phyloP scores from a whole-genome alignment of 2,113 vertebrate genomes.

The Silurus glanis region DNA sequence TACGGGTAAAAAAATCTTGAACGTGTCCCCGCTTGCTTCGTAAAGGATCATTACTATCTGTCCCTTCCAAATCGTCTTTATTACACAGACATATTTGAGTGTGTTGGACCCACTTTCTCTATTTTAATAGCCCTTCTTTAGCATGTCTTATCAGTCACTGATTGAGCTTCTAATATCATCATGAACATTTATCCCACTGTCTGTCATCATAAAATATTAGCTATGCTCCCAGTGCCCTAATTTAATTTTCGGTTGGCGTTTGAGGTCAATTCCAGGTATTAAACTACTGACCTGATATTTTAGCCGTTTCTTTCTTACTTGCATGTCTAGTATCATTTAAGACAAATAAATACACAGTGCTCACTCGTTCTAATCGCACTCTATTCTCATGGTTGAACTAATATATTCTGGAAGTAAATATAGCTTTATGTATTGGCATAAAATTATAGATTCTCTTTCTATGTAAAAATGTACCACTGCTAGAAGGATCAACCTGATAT shows the following conservation, averaged over 20 bases:
- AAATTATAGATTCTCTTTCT: slow-evolving; percentile 1
- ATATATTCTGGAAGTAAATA: background rate
- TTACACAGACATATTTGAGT: slow-evolving; percentile 47
- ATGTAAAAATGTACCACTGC: slow-evolving; percentile 8
- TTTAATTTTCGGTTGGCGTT: slow-evolving; percentile 50
- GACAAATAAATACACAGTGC: background rate
- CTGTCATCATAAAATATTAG: slow-evolving; percentile 55
- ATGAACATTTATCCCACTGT: slow-evolving; percentile 51
- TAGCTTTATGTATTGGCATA: too few relatives aligned
- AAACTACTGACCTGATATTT: slow-evolving; percentile 33
- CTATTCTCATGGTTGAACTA: background rate
- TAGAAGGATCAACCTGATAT: slow-evolving; percentile 49
- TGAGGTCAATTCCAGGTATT: slow-evolving; percentile 48
- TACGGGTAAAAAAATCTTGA: slow-evolving; percentile 22
- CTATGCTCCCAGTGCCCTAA: slow-evolving; percentile 44
- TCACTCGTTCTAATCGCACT: background rate
- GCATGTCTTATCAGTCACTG: slow-evolving; percentile 53
- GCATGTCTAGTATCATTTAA: background rate
- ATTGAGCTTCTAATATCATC: slow-evolving; percentile 52
- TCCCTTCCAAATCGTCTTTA: slow-evolving; percentile 46
- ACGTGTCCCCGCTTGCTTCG: slow-evolving; percentile 27
- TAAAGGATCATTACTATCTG: slow-evolving; percentile 48
- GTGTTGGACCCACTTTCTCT: slow-evolving; percentile 50
- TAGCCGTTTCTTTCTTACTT: background rate
- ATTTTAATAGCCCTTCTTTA: slow-evolving; percentile 54